Percentiles rank a stretch among this genome's conserved stretches.
Evolutionary conservation across 2,888 invertebrate genomes (phyloP).

Genomic region (Cetonia aurata): DNA sequence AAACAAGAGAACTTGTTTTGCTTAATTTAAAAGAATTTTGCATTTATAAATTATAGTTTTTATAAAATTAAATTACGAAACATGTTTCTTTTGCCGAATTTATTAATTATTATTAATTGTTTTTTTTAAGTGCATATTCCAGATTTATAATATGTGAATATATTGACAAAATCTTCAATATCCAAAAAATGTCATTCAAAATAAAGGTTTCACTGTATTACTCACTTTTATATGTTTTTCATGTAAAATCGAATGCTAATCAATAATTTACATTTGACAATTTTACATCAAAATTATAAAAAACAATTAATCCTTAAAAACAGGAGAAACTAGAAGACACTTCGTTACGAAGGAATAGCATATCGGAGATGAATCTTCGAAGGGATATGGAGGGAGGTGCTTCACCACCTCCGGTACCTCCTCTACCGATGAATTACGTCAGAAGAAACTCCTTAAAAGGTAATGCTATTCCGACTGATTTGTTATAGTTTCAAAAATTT

Average conservation of each 20-base stretch:
- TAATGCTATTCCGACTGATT: conserved; percentile 26
- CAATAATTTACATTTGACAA: conserved; percentile 6
- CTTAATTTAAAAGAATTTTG: conserved; percentile 27
- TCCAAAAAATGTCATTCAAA: no score
- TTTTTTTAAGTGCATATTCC: not conserved
- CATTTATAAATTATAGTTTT: not conserved
- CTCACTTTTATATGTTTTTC: no score
- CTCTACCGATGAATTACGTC: conserved; percentile 73
- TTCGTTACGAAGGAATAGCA: conserved; percentile 59
- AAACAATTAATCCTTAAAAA: not conserved
- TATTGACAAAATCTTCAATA: no score
- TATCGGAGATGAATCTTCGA: conserved; percentile 57
- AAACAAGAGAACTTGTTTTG: not conserved
- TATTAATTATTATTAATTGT: conserved; percentile 4
- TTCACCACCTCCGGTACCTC: conserved; percentile 77
- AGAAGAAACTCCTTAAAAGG: conserved; percentile 55
- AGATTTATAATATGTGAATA: no score
- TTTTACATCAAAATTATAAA: no score
- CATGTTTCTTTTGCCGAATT: no score
- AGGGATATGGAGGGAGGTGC: conserved; percentile 63
- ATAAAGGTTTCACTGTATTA: not conserved
- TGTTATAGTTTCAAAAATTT: conserved; percentile 38
- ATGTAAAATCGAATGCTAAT: no score
- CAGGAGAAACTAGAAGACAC: conserved; percentile 59
- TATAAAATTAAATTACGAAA: not conserved